Percentiles rank a stretch among this genome's conserved stretches.
phyloP scores from a whole-genome alignment of 2,888 invertebrate genomes.

The Invenusta paracnida region DNA sequence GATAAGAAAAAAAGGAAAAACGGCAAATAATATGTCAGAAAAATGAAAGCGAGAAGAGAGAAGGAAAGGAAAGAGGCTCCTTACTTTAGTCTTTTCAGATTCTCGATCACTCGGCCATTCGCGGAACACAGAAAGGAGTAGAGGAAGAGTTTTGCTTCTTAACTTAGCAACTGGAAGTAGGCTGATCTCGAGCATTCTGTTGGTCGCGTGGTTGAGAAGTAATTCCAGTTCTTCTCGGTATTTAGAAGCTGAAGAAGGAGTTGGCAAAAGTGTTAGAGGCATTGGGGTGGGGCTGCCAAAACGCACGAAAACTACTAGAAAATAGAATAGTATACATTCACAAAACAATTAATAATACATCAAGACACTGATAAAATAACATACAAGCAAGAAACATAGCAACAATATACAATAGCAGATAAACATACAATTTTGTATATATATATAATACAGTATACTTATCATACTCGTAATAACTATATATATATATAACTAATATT shows the following conservation, averaged over 20 bases:
- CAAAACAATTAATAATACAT: no score
- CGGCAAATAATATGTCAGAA: not conserved
- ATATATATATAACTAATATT: no score
- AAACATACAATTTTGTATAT: no score
- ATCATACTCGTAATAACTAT: no score
- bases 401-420: no score
- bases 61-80: conserved; percentile 15
- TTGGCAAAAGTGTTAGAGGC: no score
- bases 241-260: not conserved
- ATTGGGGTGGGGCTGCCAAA: no score
- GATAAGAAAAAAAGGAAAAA: not conserved
- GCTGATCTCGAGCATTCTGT: not conserved
- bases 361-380: no score
- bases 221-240: not conserved
- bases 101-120: not conserved
- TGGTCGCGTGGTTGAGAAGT: not conserved
- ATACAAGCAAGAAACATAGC: no score
- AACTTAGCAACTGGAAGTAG: not conserved
- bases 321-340: no score
- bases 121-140: not conserved
- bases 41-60: not conserved
- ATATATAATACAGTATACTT: no score
- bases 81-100: not conserved
- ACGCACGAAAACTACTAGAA: no score
- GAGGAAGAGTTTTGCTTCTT: not conserved